Conservation (phyloP, 2,888 invertebrate species). For the Orchesella flavescens region DNA sequence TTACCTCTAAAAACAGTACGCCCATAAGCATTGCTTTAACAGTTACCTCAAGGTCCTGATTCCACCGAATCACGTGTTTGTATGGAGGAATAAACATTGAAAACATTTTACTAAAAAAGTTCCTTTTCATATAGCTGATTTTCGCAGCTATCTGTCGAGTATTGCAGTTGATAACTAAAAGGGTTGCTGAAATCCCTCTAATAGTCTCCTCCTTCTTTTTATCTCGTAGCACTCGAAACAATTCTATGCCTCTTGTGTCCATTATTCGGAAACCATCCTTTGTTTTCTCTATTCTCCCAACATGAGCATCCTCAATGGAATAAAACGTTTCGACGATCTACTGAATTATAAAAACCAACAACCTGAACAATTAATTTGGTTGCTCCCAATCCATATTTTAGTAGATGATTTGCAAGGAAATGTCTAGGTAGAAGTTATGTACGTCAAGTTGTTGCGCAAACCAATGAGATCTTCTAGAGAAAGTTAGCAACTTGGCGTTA, state of each 20-base stretch:
- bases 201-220: background rate
- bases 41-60: conserved; percentile 26
- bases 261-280: conserved; percentile 13
- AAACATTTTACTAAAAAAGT: background rate
- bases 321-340: conserved; percentile 56
- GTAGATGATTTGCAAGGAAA: background rate
- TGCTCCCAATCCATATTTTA: background rate
- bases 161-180: conserved; percentile 1
- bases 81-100: background rate
- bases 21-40: conserved; percentile 44
- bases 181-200: background rate
- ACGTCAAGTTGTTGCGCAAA: conserved; percentile 45
- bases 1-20: conserved; percentile 44
- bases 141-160: conserved; percentile 27
- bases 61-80: conserved; percentile 29
- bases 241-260: conserved; percentile 1
- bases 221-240: conserved; percentile 7
- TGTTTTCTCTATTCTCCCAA: conserved; percentile 49
- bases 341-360: background rate
- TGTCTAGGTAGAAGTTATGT: background rate
- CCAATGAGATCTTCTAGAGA: conserved; percentile 25
- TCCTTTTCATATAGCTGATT: conserved; percentile 10
- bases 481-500: conserved; percentile 30
- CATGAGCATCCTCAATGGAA: conserved; percentile 31
- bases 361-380: background rate